A percentile compares a stretch with the other conserved stretches of the same genome.
Evolutionary conservation across 2,113 vertebrate genomes (phyloP).

Genomic region (Machaerirhynchus nigripectus): DNA sequence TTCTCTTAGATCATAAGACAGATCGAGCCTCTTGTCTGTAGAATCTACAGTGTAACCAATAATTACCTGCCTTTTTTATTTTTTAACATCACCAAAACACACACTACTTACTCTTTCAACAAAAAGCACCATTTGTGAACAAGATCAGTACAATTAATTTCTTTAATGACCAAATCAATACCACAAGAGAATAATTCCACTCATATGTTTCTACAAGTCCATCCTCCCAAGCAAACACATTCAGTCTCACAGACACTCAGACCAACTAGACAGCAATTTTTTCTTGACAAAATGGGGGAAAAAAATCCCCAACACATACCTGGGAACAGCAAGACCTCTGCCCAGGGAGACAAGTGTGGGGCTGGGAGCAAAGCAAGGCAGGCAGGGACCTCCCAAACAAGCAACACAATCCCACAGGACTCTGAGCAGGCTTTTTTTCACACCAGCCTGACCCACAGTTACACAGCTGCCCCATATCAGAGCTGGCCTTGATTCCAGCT

Average conservation of each 20-base stretch:
- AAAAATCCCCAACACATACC: not conserved
- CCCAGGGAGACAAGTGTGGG: accelerated
- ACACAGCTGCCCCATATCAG: not conserved
- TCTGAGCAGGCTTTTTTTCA: not conserved
- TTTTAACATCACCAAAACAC: not conserved
- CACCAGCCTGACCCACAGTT: not conserved
- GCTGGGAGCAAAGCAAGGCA: not conserved
- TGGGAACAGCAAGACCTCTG: not conserved
- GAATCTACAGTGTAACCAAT: not conserved
- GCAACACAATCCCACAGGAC: not conserved
- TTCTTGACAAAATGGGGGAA: not conserved
- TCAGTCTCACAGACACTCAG: not conserved
- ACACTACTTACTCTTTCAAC: not conserved
- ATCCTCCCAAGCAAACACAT: not conserved
- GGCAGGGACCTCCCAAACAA: not conserved
- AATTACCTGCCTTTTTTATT: not conserved
- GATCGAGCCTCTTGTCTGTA: not conserved
- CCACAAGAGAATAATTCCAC: not conserved
- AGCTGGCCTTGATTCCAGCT: not conserved
- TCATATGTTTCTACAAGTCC: not conserved
- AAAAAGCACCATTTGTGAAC: not conserved
- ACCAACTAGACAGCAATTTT: not conserved
- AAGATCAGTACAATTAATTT: not conserved
- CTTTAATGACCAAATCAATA: not conserved
- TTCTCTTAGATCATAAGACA: not conserved